Conservation (phyloP, 2,888 invertebrate species). For the Heliconius erato region DNA sequence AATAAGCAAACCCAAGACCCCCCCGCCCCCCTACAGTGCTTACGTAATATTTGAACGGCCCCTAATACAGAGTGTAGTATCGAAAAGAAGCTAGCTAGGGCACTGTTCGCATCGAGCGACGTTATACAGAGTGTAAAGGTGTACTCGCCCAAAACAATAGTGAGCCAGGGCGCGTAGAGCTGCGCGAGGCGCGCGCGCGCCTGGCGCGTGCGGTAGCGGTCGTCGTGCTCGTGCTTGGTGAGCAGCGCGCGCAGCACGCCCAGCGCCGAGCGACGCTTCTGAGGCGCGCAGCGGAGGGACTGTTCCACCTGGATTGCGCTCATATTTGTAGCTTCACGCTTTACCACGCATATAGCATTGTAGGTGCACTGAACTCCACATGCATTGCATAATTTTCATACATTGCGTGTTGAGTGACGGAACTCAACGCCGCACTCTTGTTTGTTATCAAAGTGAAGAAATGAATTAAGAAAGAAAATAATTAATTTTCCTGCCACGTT, state of each 20-base stretch:
- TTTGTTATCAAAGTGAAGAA: background rate
- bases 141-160: slow-evolving; percentile 87
- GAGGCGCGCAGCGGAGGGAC: slow-evolving; percentile 93
- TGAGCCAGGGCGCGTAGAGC: slow-evolving; percentile 96
- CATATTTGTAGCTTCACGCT: background rate
- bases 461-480: no score
- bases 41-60: no score
- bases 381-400: background rate
- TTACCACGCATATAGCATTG: background rate
- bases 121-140: background rate
- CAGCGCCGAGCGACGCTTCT: slow-evolving; percentile 93
- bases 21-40: no score
- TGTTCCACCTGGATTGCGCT: slow-evolving; percentile 88
- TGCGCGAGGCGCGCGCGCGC: slow-evolving; percentile 94
- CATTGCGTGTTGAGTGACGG: background rate
- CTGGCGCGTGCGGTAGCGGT: slow-evolving; percentile 93
- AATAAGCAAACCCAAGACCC: no score
- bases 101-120: no score
- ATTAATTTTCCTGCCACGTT: background rate
- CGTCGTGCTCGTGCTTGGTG: slow-evolving; percentile 97
- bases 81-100: no score
- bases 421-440: no score
- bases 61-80: no score
- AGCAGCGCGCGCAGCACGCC: slow-evolving; percentile 93
- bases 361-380: background rate